Conservation (phyloP, 2,888 invertebrate species). For the Asteroscopus sphinx region DNA sequence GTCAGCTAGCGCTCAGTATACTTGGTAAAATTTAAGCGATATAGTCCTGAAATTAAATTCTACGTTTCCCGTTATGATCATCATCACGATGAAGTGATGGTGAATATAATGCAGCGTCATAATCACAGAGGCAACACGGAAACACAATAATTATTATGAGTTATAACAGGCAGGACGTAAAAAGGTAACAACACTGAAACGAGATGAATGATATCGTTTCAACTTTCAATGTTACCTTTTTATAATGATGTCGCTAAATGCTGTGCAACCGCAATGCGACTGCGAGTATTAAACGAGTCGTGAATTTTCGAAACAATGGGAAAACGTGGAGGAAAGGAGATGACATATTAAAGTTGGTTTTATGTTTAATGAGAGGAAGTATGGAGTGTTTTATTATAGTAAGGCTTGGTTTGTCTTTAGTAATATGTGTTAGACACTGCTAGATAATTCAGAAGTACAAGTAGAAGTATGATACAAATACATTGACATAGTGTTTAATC, state of each 20-base stretch:
- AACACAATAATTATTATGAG: conserved; percentile 32
- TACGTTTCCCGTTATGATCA: too few species aligned
- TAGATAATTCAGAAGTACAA: too few species aligned
- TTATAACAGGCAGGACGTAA: conserved; percentile 23
- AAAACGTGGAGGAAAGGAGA: background rate
- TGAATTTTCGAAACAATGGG: conserved; percentile 12
- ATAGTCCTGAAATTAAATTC: conserved; percentile 29
- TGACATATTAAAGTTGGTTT: conserved; percentile 1
- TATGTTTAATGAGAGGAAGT: conserved; percentile 3
- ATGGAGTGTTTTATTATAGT: background rate
- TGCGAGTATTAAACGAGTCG: conserved; percentile 6
- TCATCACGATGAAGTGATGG: too few species aligned
- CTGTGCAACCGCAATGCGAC: conserved; percentile 16
- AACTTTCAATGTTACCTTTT: conserved; percentile 20
- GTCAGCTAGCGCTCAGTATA: conserved; percentile 5
- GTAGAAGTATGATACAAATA: too few species aligned
- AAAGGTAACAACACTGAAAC: too few species aligned
- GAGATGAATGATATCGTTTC: too few species aligned
- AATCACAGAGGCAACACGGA: conserved; percentile 3
- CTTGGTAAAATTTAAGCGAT: conserved; percentile 9
- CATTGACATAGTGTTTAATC: too few species aligned
- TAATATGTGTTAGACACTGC: too few species aligned
- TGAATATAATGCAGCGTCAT: conserved; percentile 23
- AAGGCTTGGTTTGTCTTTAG: too few species aligned
- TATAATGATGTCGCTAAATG: conserved; percentile 38